These are phyloP conservation scores for Mirza zaza DNA, from an alignment of 2,113 vertebrate species.

Conservation along the genomic window DNA sequence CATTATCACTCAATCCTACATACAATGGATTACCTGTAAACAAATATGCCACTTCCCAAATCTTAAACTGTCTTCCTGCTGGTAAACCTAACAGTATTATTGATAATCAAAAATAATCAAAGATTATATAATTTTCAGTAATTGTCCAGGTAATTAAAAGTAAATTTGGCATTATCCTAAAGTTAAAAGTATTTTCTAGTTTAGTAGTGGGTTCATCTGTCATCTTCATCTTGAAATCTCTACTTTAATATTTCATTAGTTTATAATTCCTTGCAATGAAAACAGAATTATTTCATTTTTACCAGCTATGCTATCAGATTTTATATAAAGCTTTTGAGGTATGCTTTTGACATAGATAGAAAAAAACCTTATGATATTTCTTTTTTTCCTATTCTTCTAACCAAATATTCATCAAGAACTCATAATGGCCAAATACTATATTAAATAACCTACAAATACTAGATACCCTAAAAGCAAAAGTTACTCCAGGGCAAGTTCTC, in stretches of 20 bases:
- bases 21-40: constrained; percentile 37
- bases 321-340: not conserved
- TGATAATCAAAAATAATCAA: constrained; percentile 22
- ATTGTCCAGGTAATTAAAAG: constrained; percentile 21
- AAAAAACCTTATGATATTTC: not conserved
- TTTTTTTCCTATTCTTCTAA: not conserved
- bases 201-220: not conserved
- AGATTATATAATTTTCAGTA: constrained; percentile 41
- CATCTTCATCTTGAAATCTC: constrained; percentile 29
- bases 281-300: constrained; percentile 27
- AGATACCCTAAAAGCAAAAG: not conserved
- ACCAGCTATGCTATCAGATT: not conserved
- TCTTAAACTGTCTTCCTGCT: not conserved
- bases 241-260: not conserved
- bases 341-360: not conserved
- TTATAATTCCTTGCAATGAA: constrained; percentile 26
- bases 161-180: constrained; percentile 28
- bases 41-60: not conserved
- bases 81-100: not conserved
- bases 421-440: not conserved
- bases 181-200: constrained; percentile 25
- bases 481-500: not conserved
- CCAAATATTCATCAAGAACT: not conserved
- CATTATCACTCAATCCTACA: not conserved
- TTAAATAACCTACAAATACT: not conserved